A percentile compares a stretch with the other conserved stretches of the same genome.
These are phyloP conservation scores for Camptogramma bilineatum DNA, from an alignment of 2,888 invertebrate species.

Conservation along the genomic window DNA sequence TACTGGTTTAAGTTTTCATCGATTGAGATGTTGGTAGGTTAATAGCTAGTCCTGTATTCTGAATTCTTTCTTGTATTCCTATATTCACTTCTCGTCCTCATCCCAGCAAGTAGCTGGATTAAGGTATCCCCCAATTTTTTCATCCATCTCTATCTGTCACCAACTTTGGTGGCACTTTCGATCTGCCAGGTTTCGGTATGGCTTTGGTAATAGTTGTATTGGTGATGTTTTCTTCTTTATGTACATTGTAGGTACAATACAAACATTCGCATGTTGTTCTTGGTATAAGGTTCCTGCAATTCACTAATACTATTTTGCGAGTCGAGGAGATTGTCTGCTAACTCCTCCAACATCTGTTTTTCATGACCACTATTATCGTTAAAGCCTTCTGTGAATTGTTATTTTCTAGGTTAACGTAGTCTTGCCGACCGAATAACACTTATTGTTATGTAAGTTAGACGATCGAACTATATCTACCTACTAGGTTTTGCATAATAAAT, in stretches of 20 bases:
- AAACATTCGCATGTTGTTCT: background rate
- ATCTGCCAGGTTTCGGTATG: too few species aligned
- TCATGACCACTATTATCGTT: constrained; percentile 29
- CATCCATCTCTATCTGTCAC: too few species aligned
- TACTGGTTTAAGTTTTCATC: too few species aligned
- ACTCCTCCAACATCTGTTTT: constrained; percentile 23
- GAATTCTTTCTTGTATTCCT: too few species aligned
- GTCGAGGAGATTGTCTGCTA: constrained; percentile 7
- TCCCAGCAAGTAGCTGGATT: too few species aligned
- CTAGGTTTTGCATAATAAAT: background rate
- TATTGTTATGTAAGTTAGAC: constrained; percentile 9
- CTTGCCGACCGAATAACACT: constrained; percentile 17
- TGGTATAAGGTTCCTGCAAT: constrained; percentile 2
- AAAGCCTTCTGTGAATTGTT: constrained; percentile 21
- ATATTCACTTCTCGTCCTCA: too few species aligned
- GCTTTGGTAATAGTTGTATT: background rate
- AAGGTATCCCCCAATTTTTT: too few species aligned
- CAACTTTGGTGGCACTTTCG: too few species aligned
- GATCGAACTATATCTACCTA: background rate
- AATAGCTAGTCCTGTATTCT: too few species aligned
- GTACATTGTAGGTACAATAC: background rate
- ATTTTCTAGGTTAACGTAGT: constrained; percentile 27
- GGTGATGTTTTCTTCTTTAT: too few species aligned
- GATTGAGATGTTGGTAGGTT: too few species aligned
- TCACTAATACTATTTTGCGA: constrained; percentile 1